Conservation (phyloP, 2,888 invertebrate species). For the Diarsia rubi region DNA sequence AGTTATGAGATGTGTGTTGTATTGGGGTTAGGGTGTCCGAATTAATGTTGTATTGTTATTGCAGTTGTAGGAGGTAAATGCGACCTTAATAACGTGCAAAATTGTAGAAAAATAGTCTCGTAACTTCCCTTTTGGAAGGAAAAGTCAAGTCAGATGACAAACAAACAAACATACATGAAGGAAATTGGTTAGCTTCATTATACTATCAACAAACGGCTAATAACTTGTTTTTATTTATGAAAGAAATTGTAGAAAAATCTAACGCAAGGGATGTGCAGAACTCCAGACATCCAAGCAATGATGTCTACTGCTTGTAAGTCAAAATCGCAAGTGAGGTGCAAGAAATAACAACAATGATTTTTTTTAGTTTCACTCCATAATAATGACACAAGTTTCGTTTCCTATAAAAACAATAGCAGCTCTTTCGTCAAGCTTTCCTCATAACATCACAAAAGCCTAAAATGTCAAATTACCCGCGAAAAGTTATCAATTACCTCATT, state of each 20-base stretch:
- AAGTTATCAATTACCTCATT: constrained; percentile 56
- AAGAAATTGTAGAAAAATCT: not conserved
- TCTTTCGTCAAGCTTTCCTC: constrained; percentile 4
- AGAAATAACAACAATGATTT: not conserved
- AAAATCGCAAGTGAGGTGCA: not conserved
- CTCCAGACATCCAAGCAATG: not conserved
- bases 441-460: not conserved
- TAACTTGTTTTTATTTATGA: not conserved
- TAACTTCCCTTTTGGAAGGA: constrained; percentile 42
- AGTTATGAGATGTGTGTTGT: constrained; percentile 56
- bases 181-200: constrained; percentile 12
- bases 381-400: not conserved
- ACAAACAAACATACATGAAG: constrained; percentile 19
- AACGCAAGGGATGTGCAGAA: not conserved
- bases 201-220: not conserved
- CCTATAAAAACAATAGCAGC: not conserved
- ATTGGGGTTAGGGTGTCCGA: constrained; percentile 44
- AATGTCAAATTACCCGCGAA: constrained; percentile 20
- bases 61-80: not conserved
- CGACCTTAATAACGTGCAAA: not conserved
- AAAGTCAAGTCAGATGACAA: constrained; percentile 1
- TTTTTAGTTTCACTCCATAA: not conserved
- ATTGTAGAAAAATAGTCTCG: constrained; percentile 22
- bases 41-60: constrained; percentile 26
- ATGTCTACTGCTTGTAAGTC: too few relatives aligned